A percentile compares a stretch with the other conserved stretches of the same genome.
Evolutionary conservation across 1,140 invertebrate species (phyloP).

Genomic region (Anadara kagoshimensis): DNA sequence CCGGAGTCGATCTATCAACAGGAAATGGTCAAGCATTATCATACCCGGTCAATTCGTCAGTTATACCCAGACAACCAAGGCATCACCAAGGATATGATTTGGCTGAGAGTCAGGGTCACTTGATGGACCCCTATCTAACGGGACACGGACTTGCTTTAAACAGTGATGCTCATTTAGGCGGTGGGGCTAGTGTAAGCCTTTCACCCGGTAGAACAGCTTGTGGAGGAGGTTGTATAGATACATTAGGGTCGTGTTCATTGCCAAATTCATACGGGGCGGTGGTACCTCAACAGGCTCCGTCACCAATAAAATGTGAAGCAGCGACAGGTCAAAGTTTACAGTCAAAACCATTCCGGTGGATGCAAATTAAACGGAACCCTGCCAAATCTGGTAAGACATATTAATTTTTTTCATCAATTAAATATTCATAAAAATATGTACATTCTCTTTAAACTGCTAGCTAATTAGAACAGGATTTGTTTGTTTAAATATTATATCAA

Average conservation of each 20-base stretch:
- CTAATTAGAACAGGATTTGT: too few relatives aligned
- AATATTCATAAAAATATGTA: too few relatives aligned
- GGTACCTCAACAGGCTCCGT: slow-evolving; percentile 49
- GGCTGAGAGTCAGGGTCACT: slow-evolving; percentile 48
- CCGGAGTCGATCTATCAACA: slow-evolving; percentile 51
- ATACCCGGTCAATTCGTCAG: slow-evolving; percentile 46
- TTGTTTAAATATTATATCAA: too few relatives aligned
- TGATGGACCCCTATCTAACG: slow-evolving; percentile 48
- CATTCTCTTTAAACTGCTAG: too few relatives aligned
- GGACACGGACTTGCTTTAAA: slow-evolving; percentile 41
- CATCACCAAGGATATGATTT: slow-evolving; percentile 48
- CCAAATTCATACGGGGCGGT: slow-evolving; percentile 49
- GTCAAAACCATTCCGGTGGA: slow-evolving; percentile 67
- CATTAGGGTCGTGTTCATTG: slow-evolving; percentile 50
- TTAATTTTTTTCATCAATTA: too few relatives aligned
- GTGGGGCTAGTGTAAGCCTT: slow-evolving; percentile 41
- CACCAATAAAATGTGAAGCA: slow-evolving; percentile 59
- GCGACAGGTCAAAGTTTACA: slow-evolving; percentile 51
- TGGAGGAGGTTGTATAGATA: slow-evolving; percentile 49
- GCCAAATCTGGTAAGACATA: slow-evolving; percentile 59
- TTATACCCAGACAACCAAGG: slow-evolving; percentile 49
- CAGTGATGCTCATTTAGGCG: slow-evolving; percentile 43
- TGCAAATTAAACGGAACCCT: slow-evolving; percentile 68
- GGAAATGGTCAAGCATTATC: slow-evolving; percentile 49
- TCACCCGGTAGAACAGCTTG: slow-evolving; percentile 47